Base-by-base conservation (phyloP, 2,888 invertebrate species). In the Lithophane ornitopus region DNA sequence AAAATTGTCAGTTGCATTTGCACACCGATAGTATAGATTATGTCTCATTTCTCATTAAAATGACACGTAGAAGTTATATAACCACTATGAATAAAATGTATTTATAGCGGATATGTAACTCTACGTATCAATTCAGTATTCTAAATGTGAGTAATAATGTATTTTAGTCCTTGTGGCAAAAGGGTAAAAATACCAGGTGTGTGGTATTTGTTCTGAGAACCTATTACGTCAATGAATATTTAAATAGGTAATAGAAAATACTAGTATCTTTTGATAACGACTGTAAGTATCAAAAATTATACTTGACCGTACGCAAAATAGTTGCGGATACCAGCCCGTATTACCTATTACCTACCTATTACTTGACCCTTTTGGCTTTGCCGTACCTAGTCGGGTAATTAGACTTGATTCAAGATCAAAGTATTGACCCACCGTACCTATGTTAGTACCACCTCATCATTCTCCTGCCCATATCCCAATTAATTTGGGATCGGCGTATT, bases 201-300 rank as follows among this genome's bases (percentile, higher is more conserved):
- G 19, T n/a, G 16, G 46, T 46, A 46, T 69, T 28, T 34, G 11
- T 34, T 22, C 3, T 49, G 39, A 26, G 9, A 16, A 46, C 62
- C 59, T 58, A 22, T 28, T 77, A 63, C 77, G 22, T 34, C 39
- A 62, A 9, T n/a, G n/a, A 63, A 63, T 63, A 63, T 63, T n/a
- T 63, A 3, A n/a, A 0, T n/a, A 16, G 16, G n/a, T 16, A 39
- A 39, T 22, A 34, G 12, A 22, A 34, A 34, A 46, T 16, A 4
- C 16, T 16, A 46, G 16, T 46, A 49, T 9, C 49, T 49, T 49
- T 49, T 2, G 49, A 52, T 22, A 52, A 11, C 22, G 22, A 9
- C 11, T 3, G 52, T 22, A 3, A 52, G 9, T 22, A 52, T 11
- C 0, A 52, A 46, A 41, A 41, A 41, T 9, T 41, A 41, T 34